Base-by-base conservation (phyloP, 2,113 vertebrate species). In the Pelmatolapia mariae region DNA sequence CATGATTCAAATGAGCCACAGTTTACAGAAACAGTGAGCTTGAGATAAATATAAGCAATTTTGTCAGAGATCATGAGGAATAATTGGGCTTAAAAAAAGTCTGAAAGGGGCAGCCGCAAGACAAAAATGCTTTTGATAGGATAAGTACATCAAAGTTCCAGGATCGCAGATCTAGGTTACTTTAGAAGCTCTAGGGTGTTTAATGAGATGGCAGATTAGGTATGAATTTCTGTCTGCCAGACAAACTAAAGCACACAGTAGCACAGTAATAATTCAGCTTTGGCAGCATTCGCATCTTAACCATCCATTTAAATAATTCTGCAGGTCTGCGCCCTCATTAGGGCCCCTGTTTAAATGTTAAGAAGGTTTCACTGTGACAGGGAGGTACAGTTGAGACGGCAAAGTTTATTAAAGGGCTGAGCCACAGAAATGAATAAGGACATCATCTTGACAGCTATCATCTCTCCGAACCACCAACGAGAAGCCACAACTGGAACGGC, bases 91-190 rank as follows among this genome's bases (percentile, higher is more conserved):
- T 89, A 71, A 91, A 88, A 87, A 87, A 83, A 84, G 43, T 86
- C 87, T 84, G 83, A 93, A 91, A 91, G 83, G 83, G 87, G 56
- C 81, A 78, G 94, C 93, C 94, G 85, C 36, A 43, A 94, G 94
- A 94, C 89, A 92, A 93, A 93, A 91, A 84, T 71, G 89, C 89
- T 86, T 92, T 93, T 95, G 92, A 93, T 92, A 82, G 93, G 91
- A 93, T 94, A 92, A 94, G 87, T 86, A 93, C 93, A 94, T 95
- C 94, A 94, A 94, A 95, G 93, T 91, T 91, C 68, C 85, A 88
- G 90, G 88, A 90, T 89, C 80, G 82, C 40, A 89, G 90, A 95
- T 94, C 88, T 94, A 26, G 93, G 92, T 93, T 93, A 89, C 87
- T 91, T 90, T 63, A 85, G 63, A 71, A 84, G 92, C 92, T 93